Evolutionary conservation across 1,140 invertebrate genomes (phyloP).

Genomic region (Ceratoteleas bidentatus): DNA sequence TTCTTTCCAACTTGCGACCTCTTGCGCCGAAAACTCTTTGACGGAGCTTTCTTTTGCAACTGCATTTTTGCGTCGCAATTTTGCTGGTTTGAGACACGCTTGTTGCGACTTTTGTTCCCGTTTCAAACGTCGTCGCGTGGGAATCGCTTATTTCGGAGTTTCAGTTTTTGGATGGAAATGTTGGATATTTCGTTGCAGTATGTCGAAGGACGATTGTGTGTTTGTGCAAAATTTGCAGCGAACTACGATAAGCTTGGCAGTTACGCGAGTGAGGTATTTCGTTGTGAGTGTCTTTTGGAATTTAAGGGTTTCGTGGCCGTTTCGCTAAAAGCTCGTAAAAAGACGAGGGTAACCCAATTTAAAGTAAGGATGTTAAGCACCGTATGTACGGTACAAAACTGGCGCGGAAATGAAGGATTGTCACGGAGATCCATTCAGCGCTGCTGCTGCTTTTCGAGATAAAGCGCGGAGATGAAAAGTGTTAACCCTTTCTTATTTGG

Average conservation of each 20-base stretch:
- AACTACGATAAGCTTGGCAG: too few species aligned
- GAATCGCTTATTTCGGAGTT: too few species aligned
- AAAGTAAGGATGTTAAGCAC: conserved; percentile 19
- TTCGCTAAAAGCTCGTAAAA: conserved; percentile 12
- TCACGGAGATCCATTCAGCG: conserved; percentile 40
- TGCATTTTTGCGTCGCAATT: conserved; percentile 11
- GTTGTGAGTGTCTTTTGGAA: too few species aligned
- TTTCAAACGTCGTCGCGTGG: not conserved
- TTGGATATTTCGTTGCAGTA: too few species aligned
- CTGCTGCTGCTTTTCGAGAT: conserved; percentile 22
- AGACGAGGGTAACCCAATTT: conserved; percentile 26
- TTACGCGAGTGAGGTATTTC: too few species aligned
- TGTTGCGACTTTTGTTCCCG: conserved; percentile 2
- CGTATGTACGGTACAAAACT: conserved; percentile 16
- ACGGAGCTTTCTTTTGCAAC: conserved; percentile 45
- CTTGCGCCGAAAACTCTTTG: conserved; percentile 51
- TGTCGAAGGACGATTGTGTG: too few species aligned
- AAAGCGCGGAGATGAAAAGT: conserved; percentile 39
- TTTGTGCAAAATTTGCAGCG: too few species aligned
- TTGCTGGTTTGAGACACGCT: not conserved
- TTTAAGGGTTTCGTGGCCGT: too few species aligned
- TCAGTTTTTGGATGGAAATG: too few species aligned
- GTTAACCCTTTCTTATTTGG: conserved; percentile 51
- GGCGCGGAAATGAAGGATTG: conserved; percentile 49
- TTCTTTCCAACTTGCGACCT: conserved; percentile 59